Evolutionary conservation across 1,140 invertebrate species (phyloP).

Genomic region (Bombus waltoni): DNA sequence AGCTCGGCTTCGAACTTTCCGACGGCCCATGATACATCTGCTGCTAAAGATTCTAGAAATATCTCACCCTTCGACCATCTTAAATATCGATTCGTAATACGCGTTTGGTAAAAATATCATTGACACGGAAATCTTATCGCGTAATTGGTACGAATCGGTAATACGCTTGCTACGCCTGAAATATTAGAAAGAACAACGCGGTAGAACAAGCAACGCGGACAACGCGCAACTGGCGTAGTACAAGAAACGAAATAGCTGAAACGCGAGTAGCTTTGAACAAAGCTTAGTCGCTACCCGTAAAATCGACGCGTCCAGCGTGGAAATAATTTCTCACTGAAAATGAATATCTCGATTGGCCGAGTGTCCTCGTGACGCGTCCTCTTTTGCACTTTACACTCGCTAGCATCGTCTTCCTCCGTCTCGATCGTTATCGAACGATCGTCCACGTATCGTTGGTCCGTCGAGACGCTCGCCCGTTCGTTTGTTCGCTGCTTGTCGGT

Average conservation of each 20-base stretch:
- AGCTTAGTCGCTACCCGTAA: neutral
- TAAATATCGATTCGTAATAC: neutral
- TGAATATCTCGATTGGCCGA: neutral
- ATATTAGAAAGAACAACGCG: too few species aligned
- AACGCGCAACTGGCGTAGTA: too few species aligned
- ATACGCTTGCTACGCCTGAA: too few species aligned
- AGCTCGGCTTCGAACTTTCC: neutral
- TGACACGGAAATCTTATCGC: neutral
- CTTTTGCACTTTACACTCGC: too few species aligned
- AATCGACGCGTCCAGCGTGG: neutral
- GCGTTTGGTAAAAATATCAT: neutral
- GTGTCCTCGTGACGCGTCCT: too few species aligned
- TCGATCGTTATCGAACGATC: too few species aligned
- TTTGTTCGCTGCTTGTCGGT: constrained; percentile 28
- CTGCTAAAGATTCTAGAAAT: neutral
- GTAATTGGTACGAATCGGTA: neutral
- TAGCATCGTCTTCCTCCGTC: too few species aligned
- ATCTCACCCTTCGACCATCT: rapidly evolving
- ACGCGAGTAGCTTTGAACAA: too few species aligned
- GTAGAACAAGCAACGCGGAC: too few species aligned
- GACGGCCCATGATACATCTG: neutral
- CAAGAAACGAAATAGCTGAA: too few species aligned
- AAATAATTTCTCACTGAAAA: neutral
- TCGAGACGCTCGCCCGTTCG: neutral
- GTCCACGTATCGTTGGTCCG: too few species aligned